phyloP scores from a whole-genome alignment of 2,888 invertebrate species.

The Branchipolynoe longqiensis region DNA sequence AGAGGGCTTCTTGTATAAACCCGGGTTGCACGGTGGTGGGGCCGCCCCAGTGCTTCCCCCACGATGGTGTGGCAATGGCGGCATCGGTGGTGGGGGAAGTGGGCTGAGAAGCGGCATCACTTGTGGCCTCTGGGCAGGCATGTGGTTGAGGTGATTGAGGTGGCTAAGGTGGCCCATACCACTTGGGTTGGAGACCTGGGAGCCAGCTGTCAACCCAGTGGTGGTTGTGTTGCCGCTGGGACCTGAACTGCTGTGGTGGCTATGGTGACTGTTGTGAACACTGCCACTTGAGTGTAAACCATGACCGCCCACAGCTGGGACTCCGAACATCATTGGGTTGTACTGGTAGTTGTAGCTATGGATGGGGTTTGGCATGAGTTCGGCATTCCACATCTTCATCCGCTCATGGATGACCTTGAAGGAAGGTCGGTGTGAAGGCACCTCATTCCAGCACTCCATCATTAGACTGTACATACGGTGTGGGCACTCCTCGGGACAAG shows the following conservation, averaged over 20 bases:
- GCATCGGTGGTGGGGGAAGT: constrained; percentile 65
- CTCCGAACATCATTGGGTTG: constrained; percentile 67
- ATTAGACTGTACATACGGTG: constrained; percentile 95
- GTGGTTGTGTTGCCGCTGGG: constrained; percentile 65
- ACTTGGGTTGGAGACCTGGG: constrained; percentile 33
- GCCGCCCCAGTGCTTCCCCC: not conserved
- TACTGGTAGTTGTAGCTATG: constrained; percentile 72
- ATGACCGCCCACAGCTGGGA: constrained; percentile 52
- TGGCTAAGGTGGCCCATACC: constrained; percentile 38
- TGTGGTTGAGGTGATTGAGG: not conserved
- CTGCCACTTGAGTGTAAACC: constrained; percentile 48
- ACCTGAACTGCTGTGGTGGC: constrained; percentile 64
- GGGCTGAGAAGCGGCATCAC: constrained; percentile 58
- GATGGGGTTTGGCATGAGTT: constrained; percentile 72
- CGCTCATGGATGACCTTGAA: constrained; percentile 95
- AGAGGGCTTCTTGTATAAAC: constrained; percentile 74
- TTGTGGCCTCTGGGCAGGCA: constrained; percentile 27
- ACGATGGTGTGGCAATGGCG: constrained; percentile 49
- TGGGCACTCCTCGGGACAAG: constrained; percentile 96
- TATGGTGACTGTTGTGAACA: constrained; percentile 58
- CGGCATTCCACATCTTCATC: constrained; percentile 86
- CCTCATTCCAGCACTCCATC: constrained; percentile 99
- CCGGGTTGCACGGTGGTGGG: constrained; percentile 61
- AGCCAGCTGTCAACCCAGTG: constrained; percentile 45
- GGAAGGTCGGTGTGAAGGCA: constrained; percentile 93